Base-by-base conservation (phyloP, 2,888 invertebrate genomes). In the Sminthurides aquaticus region DNA sequence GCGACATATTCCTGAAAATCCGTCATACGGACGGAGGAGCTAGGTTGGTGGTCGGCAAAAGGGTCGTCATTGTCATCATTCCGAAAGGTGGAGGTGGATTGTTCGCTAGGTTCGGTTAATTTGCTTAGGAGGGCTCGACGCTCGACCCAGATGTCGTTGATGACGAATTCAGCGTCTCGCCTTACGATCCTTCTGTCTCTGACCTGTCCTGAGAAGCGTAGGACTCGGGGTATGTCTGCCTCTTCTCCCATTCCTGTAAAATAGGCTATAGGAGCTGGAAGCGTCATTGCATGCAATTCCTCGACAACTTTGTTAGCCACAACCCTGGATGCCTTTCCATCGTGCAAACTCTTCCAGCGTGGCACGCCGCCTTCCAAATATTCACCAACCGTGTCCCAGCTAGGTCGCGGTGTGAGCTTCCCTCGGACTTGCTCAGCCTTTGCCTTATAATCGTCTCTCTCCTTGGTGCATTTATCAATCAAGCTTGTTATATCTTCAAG, bases 111-210 rank as follows among this genome's bases (percentile, higher is more conserved):
- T 26, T 77, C 77, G 24, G 57, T 59, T 15, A 60, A 27, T 1
- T 1, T 1, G 2, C 64, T 60, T n/a, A 69, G 29, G n/a, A 57
- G 48, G 48, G 64, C 49, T 27, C 28, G n/a, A 18, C 67, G 58
- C 1, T 43, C 24, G 34, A 49, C 48, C 82, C 82, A 82, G 66
- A 82, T 79, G 75, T 82, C 82, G 75, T 78, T 79, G 75, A 82
- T 78, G 68, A 82, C 76, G 66, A 82, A 80, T 76, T 80, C 77
- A 34, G 82, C 71, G 73, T 82, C 82, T 1, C 82, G 79, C 26
- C 81, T 78, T 3, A 81, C 80, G n/a, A 82, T 77, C 0, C 82
- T 79, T 73, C 82, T 72, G 76, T 82, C 82, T 61, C 82, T 79
- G 24, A 83, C 59, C 20, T 57, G 5, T 18, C 52, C 34, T 24